These are phyloP conservation scores for Brienomyrus longianalis DNA, from an alignment of 2,113 vertebrate genomes.

Conservation along the genomic window DNA sequence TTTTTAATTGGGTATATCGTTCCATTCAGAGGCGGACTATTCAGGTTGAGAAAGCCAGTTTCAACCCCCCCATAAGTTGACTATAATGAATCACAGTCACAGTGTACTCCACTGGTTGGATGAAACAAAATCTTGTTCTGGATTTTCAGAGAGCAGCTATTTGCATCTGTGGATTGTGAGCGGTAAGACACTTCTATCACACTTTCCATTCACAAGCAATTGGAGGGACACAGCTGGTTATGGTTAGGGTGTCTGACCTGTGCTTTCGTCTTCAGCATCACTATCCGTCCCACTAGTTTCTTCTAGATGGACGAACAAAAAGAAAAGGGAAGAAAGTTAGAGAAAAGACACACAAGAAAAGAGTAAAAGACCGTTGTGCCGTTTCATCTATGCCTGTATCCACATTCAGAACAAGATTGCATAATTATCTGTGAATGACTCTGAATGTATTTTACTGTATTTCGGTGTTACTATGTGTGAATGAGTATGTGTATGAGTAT, in stretches of 20 bases:
- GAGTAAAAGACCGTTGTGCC: neutral
- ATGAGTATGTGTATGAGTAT: neutral
- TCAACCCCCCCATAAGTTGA: neutral
- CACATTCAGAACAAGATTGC: neutral
- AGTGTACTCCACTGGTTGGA: neutral
- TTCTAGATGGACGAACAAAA: conserved; percentile 54
- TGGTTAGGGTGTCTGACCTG: conserved; percentile 64
- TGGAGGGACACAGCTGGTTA: neutral
- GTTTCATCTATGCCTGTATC: neutral
- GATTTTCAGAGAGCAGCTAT: neutral
- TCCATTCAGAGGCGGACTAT: neutral
- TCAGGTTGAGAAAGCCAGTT: neutral
- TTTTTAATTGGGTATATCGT: neutral
- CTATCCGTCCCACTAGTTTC: conserved; percentile 92
- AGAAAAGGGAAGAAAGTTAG: neutral
- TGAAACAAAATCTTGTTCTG: neutral
- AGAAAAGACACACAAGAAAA: conserved; percentile 24
- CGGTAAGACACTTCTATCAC: neutral
- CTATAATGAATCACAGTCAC: neutral
- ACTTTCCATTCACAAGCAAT: too few relatives aligned
- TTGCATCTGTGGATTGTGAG: neutral
- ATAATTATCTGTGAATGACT: neutral
- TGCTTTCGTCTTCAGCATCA: conserved; percentile 76
- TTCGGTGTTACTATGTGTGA: neutral
- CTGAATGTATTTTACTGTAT: neutral